Evolutionary conservation across 2,888 invertebrate species (phyloP), one percentile per base, ranked within the genome.

Genomic region (Agrilus biguttatus): DNA sequence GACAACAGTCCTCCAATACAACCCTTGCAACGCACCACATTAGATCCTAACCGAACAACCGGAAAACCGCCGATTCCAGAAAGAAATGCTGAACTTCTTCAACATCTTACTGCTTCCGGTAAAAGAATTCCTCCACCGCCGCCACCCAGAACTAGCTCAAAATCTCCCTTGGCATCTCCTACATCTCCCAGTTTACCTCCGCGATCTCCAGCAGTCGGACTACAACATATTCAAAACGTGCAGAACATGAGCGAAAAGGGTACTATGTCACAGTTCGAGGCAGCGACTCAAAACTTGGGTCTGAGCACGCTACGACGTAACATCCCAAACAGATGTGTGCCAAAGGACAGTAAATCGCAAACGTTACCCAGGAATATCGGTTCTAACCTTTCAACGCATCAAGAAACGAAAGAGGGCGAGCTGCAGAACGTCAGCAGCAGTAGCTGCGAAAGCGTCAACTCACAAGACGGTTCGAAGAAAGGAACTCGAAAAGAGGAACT

Each of bases 81-180:
- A 67, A 74, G 87, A 21, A 85, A 85, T 59, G 78, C 81, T 34
- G 86, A 87, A 60, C 68, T 86, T 46, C 70, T 84, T 45, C 80
- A 82, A 45, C 68, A 84, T 61, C 77, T 81, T 37, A 58, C 57
- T 33, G 52, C 54, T 14, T 74, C 75, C 13, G 77, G 78, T 45
- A 78, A 84, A 55, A 75, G 86, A 42, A 80, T 86, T 37, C 90
- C 90, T 7, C 91, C 90, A 14, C 90, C 87, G n/a, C 87, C 91
- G 28, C 90, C 90, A 23, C 90, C 90, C n/a, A 75, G 90, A 51
- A 89, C 89, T 52, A 86, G 87, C 53, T 88, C 88, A 39, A 82
- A 87, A 57, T 88, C 89, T 14, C 90, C 90, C 1, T 69, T 89
- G 54, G 83, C 87, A 19, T 88, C 88, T 39, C 89, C 90, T 14